A percentile compares a stretch with the other conserved stretches of the same genome.
These are phyloP conservation scores for Scaptomyza graminum DNA, from an alignment of 1,140 invertebrate species.

Conservation along the genomic window DNA sequence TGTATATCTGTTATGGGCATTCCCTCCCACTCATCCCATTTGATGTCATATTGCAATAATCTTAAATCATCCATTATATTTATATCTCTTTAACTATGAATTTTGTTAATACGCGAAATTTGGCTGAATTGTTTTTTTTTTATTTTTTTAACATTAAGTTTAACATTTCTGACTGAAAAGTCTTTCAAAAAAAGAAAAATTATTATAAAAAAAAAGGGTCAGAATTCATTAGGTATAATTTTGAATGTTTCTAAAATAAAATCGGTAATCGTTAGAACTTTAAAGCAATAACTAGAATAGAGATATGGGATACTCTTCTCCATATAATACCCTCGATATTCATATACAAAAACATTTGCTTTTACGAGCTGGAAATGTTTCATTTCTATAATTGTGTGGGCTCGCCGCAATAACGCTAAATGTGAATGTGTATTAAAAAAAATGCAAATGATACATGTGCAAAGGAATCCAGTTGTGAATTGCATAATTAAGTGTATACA, in stretches of 20 bases:
- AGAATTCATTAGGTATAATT: too few relatives aligned
- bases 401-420: conserved; percentile 55
- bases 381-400: conserved; percentile 37
- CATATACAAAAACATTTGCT: conserved; percentile 17
- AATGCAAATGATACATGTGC: conserved; percentile 49
- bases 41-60: conserved; percentile 46
- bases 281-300: too few relatives aligned
- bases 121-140: too few relatives aligned
- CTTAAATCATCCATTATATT: conserved; percentile 47
- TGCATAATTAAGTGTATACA: conserved; percentile 70
- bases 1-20: conserved; percentile 60
- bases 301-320: too few relatives aligned
- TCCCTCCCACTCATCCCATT: conserved; percentile 52
- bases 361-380: conserved; percentile 12
- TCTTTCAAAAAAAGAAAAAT: too few relatives aligned
- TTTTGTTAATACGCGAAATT: too few relatives aligned
- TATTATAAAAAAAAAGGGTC: too few relatives aligned
- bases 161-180: too few relatives aligned
- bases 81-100: not conserved
- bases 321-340: too few relatives aligned
- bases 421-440: conserved; percentile 53
- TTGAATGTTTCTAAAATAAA: too few relatives aligned
- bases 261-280: too few relatives aligned
- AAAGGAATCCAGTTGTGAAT: conserved; percentile 25
- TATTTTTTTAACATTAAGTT: too few relatives aligned